These are phyloP conservation scores for Crax fasciolata DNA, from an alignment of 2,797 vertebrate species.

Conservation along the genomic window DNA sequence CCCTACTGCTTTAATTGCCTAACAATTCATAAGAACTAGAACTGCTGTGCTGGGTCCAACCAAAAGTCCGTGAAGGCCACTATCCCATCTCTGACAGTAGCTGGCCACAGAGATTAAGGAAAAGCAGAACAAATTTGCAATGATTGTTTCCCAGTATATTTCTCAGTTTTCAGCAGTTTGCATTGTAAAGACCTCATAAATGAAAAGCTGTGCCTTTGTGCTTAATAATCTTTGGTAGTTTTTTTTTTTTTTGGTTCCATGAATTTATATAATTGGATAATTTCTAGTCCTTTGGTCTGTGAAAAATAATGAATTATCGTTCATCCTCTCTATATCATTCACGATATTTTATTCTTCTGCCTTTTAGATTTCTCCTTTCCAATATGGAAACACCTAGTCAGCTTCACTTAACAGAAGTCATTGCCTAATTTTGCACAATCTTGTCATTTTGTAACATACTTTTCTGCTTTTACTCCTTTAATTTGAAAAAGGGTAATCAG, in stretches of 20 bases:
- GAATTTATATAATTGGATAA: neutral
- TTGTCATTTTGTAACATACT: neutral
- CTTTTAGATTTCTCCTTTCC: neutral
- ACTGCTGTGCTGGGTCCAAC: neutral
- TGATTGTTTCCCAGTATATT: neutral
- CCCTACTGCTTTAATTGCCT: constrained; percentile 47
- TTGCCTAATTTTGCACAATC: neutral
- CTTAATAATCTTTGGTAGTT: neutral
- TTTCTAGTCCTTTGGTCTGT: neutral
- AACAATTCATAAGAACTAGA: constrained; percentile 49
- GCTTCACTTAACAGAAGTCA: neutral
- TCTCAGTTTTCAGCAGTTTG: constrained; percentile 22
- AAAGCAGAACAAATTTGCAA: neutral
- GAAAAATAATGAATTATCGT: neutral
- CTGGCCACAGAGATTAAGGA: neutral
- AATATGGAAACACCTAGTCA: neutral
- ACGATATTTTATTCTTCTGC: neutral
- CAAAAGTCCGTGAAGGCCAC: neutral
- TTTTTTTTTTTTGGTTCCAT: neutral
- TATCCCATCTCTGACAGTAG: neutral
- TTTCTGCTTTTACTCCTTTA: neutral
- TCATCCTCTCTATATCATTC: neutral
- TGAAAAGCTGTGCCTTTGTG: neutral
- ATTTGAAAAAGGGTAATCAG: neutral
- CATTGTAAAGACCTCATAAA: neutral